Percentiles rank a stretch among this genome's conserved stretches.
phyloP scores from a whole-genome alignment of 2,113 vertebrate species.

The Mus musculus region DNA sequence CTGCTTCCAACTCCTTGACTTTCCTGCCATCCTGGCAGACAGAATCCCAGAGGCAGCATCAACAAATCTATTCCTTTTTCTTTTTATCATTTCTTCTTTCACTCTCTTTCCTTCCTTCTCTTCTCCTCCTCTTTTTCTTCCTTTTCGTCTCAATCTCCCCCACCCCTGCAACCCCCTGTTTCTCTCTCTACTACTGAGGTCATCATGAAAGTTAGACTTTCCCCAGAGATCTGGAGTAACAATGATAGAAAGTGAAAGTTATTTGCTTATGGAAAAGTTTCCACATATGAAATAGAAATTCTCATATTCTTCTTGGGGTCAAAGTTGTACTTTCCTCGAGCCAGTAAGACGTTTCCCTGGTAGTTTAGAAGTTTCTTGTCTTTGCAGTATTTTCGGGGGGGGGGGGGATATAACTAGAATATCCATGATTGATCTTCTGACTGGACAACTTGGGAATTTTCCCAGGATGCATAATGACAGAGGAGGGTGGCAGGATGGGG shows the following conservation, averaged over 20 bases:
- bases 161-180: too few species aligned
- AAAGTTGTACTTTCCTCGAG: slow-evolving; percentile 47
- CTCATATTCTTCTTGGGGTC: slow-evolving; percentile 47
- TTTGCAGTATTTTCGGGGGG: neutral
- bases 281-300: slow-evolving; percentile 47
- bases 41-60: neutral
- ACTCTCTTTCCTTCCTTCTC: neutral
- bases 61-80: neutral
- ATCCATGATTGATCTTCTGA: neutral
- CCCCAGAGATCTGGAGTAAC: neutral
- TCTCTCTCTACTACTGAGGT: neutral
- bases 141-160: neutral
- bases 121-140: neutral
- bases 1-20: neutral
- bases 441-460: neutral
- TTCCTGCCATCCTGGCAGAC: neutral
- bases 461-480: neutral
- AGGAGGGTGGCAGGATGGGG: neutral
- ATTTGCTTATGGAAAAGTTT: slow-evolving; percentile 51
- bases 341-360: slow-evolving; percentile 32
- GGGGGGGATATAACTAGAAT: neutral
- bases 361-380: neutral
- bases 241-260: slow-evolving; percentile 65
- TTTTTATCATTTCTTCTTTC: neutral
- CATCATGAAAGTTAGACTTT: slow-evolving; percentile 29